Base-by-base conservation (phyloP, 1,140 invertebrate species). In the Cherax quadricarinatus region DNA sequence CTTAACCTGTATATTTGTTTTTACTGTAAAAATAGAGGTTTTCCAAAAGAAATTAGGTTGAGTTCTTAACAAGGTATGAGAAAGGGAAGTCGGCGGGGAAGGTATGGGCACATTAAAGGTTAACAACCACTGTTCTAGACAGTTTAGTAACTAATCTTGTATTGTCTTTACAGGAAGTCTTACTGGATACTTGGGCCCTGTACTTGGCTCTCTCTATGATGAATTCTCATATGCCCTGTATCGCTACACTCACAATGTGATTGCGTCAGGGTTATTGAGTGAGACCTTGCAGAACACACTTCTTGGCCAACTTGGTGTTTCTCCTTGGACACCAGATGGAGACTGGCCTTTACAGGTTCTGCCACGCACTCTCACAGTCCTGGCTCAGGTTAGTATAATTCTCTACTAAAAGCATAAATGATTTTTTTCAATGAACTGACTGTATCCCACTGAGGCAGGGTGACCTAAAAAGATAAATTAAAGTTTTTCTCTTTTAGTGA, bases 311-410 rank as follows among this genome's bases (percentile, higher is more conserved):
- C 95, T 98, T 24, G 97, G 97, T 4, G 97, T 98, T 1, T 97
- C 96, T 94, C 97, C 97, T 3, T 97, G 96, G 96, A 90, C 92
- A 96, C 96, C 51, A 53, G 94, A 95, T 75, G 96, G 96, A 87
- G 96, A 96, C 9, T 98, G 98, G 98, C 97, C 97, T 0, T 95
- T 98, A 73, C 96, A 98, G 95, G 97, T 99, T 1, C 98, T 98
- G 94, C 97, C 97, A 0, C 96, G 98, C 93, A 98, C 98, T 4
- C 96, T 99, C 1, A 97, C 98, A 75, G 96, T 98, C 18, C 95
- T 98, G 81, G 97, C 97, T 48, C 97, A 94, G 92, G 92, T 94
- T 97, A 95, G 96, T 97, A 94, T 57, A 9, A 57, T 57, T 3
- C 53, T 57, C 9, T 9, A 57, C 53, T 57, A 1, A 7, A 57